Evolutionary conservation across 2,113 vertebrate genomes (phyloP).

Genomic region (Xenotilapia leptura): DNA sequence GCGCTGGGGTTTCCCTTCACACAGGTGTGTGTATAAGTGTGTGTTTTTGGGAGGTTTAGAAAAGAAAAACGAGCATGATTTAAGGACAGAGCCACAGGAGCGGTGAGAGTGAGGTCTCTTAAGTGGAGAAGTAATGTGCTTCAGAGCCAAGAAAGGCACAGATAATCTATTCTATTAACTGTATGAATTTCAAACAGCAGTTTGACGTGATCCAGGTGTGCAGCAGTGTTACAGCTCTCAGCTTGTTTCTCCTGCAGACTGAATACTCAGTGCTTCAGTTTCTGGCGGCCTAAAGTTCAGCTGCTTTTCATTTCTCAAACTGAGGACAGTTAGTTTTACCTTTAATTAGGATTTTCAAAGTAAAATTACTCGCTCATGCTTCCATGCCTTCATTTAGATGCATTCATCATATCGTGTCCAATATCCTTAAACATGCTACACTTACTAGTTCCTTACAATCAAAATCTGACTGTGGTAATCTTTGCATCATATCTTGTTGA

Average conservation of each 20-base stretch:
- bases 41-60: not conserved
- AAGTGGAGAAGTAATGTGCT: not conserved
- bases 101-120: not conserved
- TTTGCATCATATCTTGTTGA: not conserved
- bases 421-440: not conserved
- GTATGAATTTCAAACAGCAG: not conserved
- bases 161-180: not conserved
- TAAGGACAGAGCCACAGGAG: not conserved
- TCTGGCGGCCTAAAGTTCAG: not conserved
- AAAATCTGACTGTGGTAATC: not conserved
- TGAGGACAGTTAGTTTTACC: not conserved
- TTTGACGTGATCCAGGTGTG: not conserved
- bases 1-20: constrained; percentile 53
- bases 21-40: constrained; percentile 20
- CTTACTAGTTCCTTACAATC: not conserved
- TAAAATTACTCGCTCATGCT: not conserved
- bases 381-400: not conserved
- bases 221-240: not conserved
- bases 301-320: not conserved
- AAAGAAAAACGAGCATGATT: not conserved
- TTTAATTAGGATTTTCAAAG: not conserved
- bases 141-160: not conserved
- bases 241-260: not conserved
- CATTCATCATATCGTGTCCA: not conserved
- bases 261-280: not conserved